Evolutionary conservation across 2,888 invertebrate genomes (phyloP).

Genomic region (Gasteruption jaculator): DNA sequence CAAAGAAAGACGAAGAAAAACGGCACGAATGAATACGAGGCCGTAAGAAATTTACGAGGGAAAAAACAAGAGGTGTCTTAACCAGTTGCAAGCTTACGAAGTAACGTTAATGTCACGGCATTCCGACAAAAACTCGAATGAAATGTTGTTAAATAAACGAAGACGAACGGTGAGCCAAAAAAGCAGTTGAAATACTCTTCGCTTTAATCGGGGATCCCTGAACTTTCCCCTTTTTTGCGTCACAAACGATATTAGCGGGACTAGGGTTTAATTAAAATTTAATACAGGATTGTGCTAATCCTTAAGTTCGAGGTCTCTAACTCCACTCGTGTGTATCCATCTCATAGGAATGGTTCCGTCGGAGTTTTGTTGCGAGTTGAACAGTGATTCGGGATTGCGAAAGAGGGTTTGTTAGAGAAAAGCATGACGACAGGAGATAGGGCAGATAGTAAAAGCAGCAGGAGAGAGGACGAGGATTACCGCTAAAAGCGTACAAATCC

Average conservation of each 20-base stretch:
- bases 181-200: too few relatives aligned
- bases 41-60: too few relatives aligned
- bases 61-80: too few relatives aligned
- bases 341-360: neutral
- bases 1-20: too few relatives aligned
- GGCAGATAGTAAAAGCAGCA: constrained; percentile 8
- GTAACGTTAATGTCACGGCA: too few relatives aligned
- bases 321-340: neutral
- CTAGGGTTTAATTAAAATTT: constrained; percentile 47
- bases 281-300: constrained; percentile 43
- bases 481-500: constrained; percentile 49
- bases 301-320: constrained; percentile 25
- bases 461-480: constrained; percentile 36
- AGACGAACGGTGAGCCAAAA: neutral
- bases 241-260: too few relatives aligned
- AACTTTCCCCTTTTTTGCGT: too few relatives aligned
- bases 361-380: constrained; percentile 18
- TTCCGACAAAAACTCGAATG: too few relatives aligned
- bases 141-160: too few relatives aligned
- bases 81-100: too few relatives aligned
- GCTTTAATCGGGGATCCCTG: too few relatives aligned
- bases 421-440: neutral
- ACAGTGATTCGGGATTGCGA: constrained; percentile 31
- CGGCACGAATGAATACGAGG: too few relatives aligned
- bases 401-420: constrained; percentile 20